Percentiles rank a stretch among this genome's conserved stretches.
Conservation (phyloP, 64 coral and sea anemone genomes). For the Acropora yongei region DNA sequence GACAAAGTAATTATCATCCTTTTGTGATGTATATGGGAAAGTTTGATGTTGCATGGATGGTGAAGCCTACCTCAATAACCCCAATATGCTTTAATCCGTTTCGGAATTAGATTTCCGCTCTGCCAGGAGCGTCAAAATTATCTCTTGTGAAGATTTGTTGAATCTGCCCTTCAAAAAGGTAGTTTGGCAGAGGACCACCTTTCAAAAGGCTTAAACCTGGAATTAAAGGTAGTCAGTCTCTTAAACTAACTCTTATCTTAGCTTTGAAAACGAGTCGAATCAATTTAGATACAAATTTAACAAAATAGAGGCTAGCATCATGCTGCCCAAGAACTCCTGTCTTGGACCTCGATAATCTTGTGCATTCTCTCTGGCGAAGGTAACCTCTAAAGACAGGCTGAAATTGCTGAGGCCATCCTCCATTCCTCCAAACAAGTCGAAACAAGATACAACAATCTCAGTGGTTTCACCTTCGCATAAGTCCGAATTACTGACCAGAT, state of each 20-base stretch:
- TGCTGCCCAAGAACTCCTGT: slow-evolving; percentile 11
- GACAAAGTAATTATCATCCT: neutral
- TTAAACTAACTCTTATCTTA: neutral
- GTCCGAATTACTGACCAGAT: slow-evolving; percentile 7
- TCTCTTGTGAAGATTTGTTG: slow-evolving; percentile 5
- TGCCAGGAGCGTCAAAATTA: neutral
- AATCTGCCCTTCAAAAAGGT: slow-evolving; percentile 2
- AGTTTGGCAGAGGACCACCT: slow-evolving; percentile 31
- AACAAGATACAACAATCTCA: slow-evolving; percentile 44
- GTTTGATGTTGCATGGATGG: no score
- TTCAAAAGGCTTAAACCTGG: slow-evolving; percentile 39
- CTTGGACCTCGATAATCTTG: slow-evolving; percentile 41
- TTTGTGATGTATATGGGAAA: no score
- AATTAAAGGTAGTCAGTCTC: neutral
- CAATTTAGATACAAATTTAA: no score
- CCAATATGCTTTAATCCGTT: slow-evolving; percentile 22
- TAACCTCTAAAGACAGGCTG: slow-evolving; percentile 45
- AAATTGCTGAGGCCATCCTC: neutral
- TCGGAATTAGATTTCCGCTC: slow-evolving; percentile 7
- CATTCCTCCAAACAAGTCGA: slow-evolving; percentile 41
- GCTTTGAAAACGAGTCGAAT: neutral
- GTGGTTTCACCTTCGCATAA: slow-evolving; percentile 37
- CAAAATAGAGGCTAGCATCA: neutral
- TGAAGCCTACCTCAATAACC: neutral
- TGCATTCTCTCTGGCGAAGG: slow-evolving; percentile 45